Conservation (phyloP, 1,140 invertebrate species). For the Galleria mellonella region DNA sequence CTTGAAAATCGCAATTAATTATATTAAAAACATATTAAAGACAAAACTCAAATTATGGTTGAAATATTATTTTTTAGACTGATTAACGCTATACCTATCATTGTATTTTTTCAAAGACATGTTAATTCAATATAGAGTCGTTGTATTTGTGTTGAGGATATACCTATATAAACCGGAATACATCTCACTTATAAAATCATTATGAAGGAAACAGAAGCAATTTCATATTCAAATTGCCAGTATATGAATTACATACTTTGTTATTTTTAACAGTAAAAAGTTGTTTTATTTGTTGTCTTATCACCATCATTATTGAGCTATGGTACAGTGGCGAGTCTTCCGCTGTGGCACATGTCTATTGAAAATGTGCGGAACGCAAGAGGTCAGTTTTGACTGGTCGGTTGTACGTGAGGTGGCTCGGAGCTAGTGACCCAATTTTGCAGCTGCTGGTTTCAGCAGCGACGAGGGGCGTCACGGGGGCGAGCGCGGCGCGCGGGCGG, state of each 20-base stretch:
- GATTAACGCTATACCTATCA: too few relatives aligned
- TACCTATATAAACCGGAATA: too few relatives aligned
- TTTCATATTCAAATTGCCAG: slow-evolving; percentile 32
- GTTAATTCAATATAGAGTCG: too few relatives aligned
- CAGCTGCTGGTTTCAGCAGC: slow-evolving; percentile 70
- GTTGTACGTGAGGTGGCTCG: slow-evolving; percentile 49
- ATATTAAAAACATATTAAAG: too few relatives aligned
- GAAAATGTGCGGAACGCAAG: slow-evolving; percentile 15
- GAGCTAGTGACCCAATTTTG: slow-evolving; percentile 71
- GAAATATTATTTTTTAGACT: too few relatives aligned
- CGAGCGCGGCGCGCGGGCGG: slow-evolving; percentile 19
- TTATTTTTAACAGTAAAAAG: slow-evolving; percentile 44
- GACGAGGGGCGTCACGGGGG: slow-evolving; percentile 32
- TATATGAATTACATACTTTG: slow-evolving; percentile 20
- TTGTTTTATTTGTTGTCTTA: slow-evolving; percentile 49
- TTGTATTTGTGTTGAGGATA: too few relatives aligned
- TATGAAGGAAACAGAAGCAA: slow-evolving; percentile 1
- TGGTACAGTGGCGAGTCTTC: slow-evolving; percentile 3
- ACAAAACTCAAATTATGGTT: too few relatives aligned
- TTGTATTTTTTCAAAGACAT: too few relatives aligned
- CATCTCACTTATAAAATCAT: too few relatives aligned
- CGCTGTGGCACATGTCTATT: slow-evolving; percentile 14
- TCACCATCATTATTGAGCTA: slow-evolving; percentile 32
- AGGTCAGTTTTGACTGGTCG: slow-evolving; percentile 42
- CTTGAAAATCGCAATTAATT: too few relatives aligned